phyloP scores from a whole-genome alignment of 1,140 invertebrate genomes.

The Sminthurinus signatus region DNA sequence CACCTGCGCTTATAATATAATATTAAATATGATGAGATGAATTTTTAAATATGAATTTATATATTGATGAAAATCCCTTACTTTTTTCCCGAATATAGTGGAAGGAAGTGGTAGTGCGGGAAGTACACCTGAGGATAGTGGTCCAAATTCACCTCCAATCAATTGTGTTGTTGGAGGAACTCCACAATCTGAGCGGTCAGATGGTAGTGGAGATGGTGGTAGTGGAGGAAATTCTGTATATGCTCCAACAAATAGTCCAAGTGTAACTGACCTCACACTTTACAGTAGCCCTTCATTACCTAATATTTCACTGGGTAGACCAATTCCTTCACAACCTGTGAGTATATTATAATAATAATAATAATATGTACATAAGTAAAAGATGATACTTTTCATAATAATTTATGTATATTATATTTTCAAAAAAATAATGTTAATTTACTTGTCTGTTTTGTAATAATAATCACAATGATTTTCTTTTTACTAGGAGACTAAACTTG shows the following conservation, averaged over 20 bases:
- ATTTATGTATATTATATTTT: too few species aligned
- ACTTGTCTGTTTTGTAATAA: not conserved
- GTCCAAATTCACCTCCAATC: conserved; percentile 71
- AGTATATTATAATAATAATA: too few species aligned
- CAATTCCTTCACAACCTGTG: conserved; percentile 49
- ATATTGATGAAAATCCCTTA: too few species aligned
- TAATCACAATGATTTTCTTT: not conserved
- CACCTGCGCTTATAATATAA: too few species aligned
- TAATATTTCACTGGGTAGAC: conserved; percentile 86
- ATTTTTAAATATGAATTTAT: too few species aligned
- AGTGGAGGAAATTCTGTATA: conserved; percentile 45
- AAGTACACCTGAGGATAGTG: conserved; percentile 59
- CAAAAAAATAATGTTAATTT: too few species aligned
- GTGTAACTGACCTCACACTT: conserved; percentile 60
- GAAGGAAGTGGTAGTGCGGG: conserved; percentile 56
- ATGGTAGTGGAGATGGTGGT: conserved; percentile 22
- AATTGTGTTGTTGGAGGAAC: conserved; percentile 49
- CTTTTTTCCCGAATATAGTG: conserved; percentile 45
- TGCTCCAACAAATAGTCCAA: conserved; percentile 45
- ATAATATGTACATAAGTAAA: too few species aligned
- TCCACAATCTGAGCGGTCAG: conserved; percentile 50
- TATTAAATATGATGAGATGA: too few species aligned
- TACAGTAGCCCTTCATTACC: conserved; percentile 94
- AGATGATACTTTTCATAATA: too few species aligned
- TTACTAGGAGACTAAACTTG: conserved; percentile 48